Base-by-base conservation (phyloP, 2,888 invertebrate species). In the Caenorhabditis japonica region DNA sequence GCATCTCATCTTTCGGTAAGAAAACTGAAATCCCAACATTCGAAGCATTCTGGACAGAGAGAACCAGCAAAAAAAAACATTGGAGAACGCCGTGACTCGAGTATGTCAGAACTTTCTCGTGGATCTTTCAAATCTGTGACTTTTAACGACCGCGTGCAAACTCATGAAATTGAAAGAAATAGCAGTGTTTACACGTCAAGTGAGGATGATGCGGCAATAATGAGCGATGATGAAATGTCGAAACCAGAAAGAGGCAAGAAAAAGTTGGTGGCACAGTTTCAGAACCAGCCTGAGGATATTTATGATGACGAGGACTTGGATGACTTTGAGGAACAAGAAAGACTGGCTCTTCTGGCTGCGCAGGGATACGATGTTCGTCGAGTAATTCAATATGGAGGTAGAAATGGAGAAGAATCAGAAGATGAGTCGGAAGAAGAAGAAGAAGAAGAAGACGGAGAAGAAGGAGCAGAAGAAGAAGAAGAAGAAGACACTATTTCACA, bases 151-250 rank as follows among this genome's bases (percentile, higher is more conserved):
- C 47, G 76, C 21, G 75, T 83, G 5, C 72, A 75, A 41, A 79
- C 78, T 38, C 75, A 71, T 23, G 83, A 83, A 44, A 81, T 83
- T 30, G 83, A 83, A 53, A 25, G 81, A 47, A 71, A 73, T 12
- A 68, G 69, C 36, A 59, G 55, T 49, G 38, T 58, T 8, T 66
- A 59, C 41, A 51, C 68, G 4, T 74, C 79, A 2, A 76, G 76
- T 34, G 77, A 77, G 17, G 80, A 82, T 38, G 78, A 80, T 53
- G 77, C 68, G 13, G 76, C 76, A 17, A 64, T 79, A 10, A 82
- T 80, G 80, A 77, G 77, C 61, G 80, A 82, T 55, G 75, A 79
- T 47, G 82, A 82, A 27, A 55, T 79, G 70, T 60, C 70, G 33
- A 75, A 64, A 38, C 68, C 71, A 15, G 66, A 66, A 39, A 62